Evolutionary conservation across 2,888 invertebrate species (phyloP), one percentile per base, ranked within the genome.

Genomic region (Eledona agricola): DNA sequence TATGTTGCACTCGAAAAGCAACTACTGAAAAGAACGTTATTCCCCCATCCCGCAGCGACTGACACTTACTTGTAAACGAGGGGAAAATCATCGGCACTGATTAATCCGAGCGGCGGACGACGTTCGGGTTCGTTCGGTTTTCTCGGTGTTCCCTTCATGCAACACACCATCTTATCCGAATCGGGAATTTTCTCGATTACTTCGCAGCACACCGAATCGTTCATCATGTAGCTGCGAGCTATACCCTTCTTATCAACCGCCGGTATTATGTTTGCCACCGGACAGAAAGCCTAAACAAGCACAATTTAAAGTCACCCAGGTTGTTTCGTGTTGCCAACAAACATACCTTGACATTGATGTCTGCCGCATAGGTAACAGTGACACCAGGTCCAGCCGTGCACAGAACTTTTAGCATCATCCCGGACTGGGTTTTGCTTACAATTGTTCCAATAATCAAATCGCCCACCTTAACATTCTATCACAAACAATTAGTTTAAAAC

Each of bases 161-260:
- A 90, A 75, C 90, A 85, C 66, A 89, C 87, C 80, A 93, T 85
- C 80, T 92, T 92, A 79, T 92, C 91, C 43, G 89, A 87, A 75
- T 92, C 91, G 31, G 89, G 87, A 73, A 89, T 89, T 58, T 91
- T 88, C 81, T 90, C 91, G 69, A 92, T 82, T 38, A 93, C 88
- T 81, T 92, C 92, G 77, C 92, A 92, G 82, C 92, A 89, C 51
- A 93, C 87, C 66, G 87, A 86, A 79, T 93, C 92, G 80, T 89
- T 89, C 78, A 85, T 83, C 77, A 87, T 84, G 81, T 88, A 91
- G 78, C 83, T 83, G 75, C 89, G 86, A 74, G 85, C 83, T 57
- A 87, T 82, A 75, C 86, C 87, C 70, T 84, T 84, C 81, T 89
- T 89, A 82, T 90, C 90, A 72, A 88, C 82, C 31, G 89, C 89